These are phyloP conservation scores for Platyrinchus mystaceus DNA, from an alignment of 2,797 vertebrate genomes.

Conservation along the genomic window DNA sequence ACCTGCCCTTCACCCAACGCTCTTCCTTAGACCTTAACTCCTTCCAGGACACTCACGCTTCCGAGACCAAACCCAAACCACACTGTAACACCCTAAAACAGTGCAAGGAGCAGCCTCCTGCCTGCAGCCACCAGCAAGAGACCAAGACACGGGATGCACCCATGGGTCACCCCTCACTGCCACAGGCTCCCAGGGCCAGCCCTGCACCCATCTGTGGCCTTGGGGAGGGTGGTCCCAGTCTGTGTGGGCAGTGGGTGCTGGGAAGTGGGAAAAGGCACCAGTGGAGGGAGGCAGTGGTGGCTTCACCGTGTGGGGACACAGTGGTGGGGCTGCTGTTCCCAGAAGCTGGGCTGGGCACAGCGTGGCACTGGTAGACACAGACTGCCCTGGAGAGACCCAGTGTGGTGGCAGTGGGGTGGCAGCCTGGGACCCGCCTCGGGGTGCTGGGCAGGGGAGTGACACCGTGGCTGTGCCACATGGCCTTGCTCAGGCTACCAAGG, in stretches of 20 bases:
- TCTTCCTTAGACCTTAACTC: neutral
- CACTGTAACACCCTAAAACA: accelerated
- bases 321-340: neutral
- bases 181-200: neutral
- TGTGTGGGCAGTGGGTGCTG: neutral
- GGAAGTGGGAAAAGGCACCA: constrained; percentile 43
- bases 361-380: neutral
- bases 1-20: neutral
- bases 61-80: neutral
- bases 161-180: neutral
- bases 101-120: neutral
- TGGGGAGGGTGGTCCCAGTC: neutral
- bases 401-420: neutral
- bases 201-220: neutral
- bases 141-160: neutral
- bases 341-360: neutral
- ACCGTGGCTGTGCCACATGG: accelerated
- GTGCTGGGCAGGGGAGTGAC: neutral
- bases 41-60: neutral
- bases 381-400: neutral
- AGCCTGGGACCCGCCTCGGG: neutral
- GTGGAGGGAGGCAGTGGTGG: constrained; percentile 36
- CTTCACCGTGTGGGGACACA: accelerated
- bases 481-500: accelerated
- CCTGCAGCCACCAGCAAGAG: neutral